These are phyloP conservation scores for Lepetodrilus schrolli DNA, from an alignment of 2,888 invertebrate genomes.

Conservation along the genomic window DNA sequence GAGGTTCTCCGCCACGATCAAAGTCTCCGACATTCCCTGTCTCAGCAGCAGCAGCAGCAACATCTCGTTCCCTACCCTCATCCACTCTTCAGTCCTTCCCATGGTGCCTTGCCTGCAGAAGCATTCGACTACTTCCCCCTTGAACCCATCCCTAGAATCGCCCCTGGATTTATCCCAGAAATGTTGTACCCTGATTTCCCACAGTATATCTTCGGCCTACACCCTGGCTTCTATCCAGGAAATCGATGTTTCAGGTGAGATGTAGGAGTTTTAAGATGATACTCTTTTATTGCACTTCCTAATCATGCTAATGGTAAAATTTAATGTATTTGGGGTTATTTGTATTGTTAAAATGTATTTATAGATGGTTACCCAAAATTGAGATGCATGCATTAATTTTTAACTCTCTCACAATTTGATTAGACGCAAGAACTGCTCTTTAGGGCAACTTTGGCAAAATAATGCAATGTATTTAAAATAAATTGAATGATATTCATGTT, in stretches of 20 bases:
- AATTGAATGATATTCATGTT: no score
- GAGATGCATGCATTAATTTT: no score
- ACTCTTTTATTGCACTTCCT: no score
- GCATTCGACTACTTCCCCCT: conserved; percentile 42
- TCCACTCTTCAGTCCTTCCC: conserved; percentile 42
- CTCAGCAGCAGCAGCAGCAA: conserved; percentile 34
- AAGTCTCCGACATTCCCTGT: conserved; percentile 32
- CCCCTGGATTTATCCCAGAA: conserved; percentile 30
- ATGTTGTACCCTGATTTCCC: conserved; percentile 31
- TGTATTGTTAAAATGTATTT: no score
- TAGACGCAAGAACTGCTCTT: no score
- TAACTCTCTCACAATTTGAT: no score
- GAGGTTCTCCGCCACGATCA: conserved; percentile 13
- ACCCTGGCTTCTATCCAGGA: conserved; percentile 40
- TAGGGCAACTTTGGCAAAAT: no score
- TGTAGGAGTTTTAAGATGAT: no score
- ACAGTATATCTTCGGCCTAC: conserved; percentile 26
- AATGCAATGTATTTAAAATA: no score
- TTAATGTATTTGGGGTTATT: no score
- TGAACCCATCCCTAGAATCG: conserved; percentile 40
- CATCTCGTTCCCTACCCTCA: conserved; percentile 36
- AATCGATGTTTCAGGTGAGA: conserved; percentile 57
- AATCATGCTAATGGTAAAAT: no score
- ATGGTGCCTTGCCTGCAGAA: conserved; percentile 47
- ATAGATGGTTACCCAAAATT: no score